Evolutionary conservation across 2,888 invertebrate species (phyloP).

Genomic region (Ennomos erosarius): DNA sequence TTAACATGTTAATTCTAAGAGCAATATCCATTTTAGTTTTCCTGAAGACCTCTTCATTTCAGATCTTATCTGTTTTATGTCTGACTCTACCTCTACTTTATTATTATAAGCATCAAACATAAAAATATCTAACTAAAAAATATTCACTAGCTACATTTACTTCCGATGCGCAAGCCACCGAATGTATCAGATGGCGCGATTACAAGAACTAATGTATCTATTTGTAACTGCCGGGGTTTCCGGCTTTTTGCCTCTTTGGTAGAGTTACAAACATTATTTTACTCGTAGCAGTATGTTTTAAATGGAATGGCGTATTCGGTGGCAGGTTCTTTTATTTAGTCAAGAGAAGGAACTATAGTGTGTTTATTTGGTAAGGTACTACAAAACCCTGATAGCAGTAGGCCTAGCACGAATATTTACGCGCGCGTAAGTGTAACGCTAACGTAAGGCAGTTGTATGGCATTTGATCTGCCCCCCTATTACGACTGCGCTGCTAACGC

Average conservation of each 20-base stretch:
- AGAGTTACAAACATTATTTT: constrained; percentile 28
- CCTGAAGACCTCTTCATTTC: too few species aligned
- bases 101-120: background rate
- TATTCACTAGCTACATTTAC: constrained; percentile 5
- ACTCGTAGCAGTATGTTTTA: constrained; percentile 11
- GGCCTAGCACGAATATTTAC: too few species aligned
- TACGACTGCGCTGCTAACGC: too few species aligned
- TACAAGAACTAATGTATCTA: constrained; percentile 77
- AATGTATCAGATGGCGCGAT: constrained; percentile 71
- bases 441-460: too few species aligned
- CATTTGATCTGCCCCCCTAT: too few species aligned
- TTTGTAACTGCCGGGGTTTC: constrained; percentile 70
- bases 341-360: background rate
- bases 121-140: background rate
- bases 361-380: too few species aligned
- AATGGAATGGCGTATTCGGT: constrained; percentile 14
- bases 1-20: too few species aligned
- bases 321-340: background rate
- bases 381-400: too few species aligned
- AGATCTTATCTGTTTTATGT: too few species aligned
- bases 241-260: constrained; percentile 62
- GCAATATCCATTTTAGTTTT: too few species aligned
- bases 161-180: constrained; percentile 44
- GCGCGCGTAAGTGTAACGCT: too few species aligned
- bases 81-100: too few species aligned